These are phyloP conservation scores for Drosophila baimaii DNA, from an alignment of 1,140 invertebrate genomes.

Conservation along the genomic window DNA sequence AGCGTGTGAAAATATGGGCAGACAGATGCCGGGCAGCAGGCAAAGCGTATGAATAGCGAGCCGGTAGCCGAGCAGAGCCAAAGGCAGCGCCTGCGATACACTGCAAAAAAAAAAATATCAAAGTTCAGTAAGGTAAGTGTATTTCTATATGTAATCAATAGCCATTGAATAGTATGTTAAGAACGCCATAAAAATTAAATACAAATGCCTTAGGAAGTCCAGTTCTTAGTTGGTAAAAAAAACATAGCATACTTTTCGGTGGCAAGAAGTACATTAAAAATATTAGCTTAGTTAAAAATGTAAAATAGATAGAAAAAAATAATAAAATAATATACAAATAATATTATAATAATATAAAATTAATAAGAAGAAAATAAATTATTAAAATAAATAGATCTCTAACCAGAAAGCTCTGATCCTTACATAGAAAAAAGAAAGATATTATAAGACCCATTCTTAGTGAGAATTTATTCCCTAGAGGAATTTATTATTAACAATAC, in stretches of 20 bases:
- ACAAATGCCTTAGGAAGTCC: not conserved
- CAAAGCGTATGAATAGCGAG: constrained; percentile 71
- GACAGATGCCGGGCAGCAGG: constrained; percentile 38
- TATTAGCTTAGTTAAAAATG: not conserved
- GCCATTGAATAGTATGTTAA: not conserved
- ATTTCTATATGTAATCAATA: not conserved
- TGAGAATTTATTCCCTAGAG: not conserved
- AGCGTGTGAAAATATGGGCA: constrained; percentile 62
- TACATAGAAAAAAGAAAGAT: not conserved
- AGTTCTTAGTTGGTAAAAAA: not conserved
- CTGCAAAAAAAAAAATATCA: not conserved
- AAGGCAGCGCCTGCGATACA: not conserved
- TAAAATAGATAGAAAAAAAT: not conserved
- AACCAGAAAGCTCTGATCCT: rapidly evolving
- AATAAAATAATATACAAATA: too few species aligned
- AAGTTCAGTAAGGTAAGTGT: too few species aligned
- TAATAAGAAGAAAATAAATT: not conserved
- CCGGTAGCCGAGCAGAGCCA: constrained; percentile 13
- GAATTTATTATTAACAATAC: not conserved
- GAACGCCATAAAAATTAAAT: not conserved
- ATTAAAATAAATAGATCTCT: not conserved
- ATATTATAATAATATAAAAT: not conserved
- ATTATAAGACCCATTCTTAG: not conserved
- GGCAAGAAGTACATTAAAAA: not conserved
- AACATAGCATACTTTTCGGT: not conserved